Percentiles rank a stretch among this genome's conserved stretches.
These are phyloP conservation scores for Scaptomyza caliginosa DNA, from an alignment of 2,888 invertebrate genomes.

Conservation along the genomic window DNA sequence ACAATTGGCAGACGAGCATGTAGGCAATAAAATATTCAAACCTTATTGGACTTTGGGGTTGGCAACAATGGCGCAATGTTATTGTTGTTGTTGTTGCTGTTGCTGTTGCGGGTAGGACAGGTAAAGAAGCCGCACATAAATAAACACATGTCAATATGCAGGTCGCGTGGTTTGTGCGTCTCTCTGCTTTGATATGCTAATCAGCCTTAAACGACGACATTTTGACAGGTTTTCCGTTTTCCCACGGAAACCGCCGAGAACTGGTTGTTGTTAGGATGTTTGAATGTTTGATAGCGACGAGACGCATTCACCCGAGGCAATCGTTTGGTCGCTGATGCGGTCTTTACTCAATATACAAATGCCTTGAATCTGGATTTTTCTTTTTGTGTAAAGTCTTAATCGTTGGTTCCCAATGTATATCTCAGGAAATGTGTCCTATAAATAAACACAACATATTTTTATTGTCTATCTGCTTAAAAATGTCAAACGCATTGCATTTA, in stretches of 20 bases:
- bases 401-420: constrained; percentile 30
- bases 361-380: constrained; percentile 10
- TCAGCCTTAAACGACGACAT: constrained; percentile 72
- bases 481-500: constrained; percentile 46
- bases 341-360: neutral
- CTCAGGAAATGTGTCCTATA: neutral
- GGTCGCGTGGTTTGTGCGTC: constrained; percentile 60
- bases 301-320: constrained; percentile 1
- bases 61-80: constrained; percentile 5
- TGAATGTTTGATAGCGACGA: constrained; percentile 29
- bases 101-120: constrained; percentile 5
- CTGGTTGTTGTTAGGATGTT: neutral
- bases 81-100: constrained; percentile 4
- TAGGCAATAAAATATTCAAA: constrained; percentile 69
- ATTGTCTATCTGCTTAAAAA: constrained; percentile 36
- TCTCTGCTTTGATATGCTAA: constrained; percentile 75
- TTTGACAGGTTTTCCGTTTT: constrained; percentile 79
- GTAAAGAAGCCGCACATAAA: constrained; percentile 52
- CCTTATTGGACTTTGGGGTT: constrained; percentile 25
- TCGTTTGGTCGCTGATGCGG: constrained; percentile 5
- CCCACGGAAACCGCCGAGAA: constrained; percentile 59
- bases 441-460: constrained; percentile 6
- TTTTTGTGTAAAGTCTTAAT: constrained; percentile 29
- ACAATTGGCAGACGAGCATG: constrained; percentile 59
- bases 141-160: constrained; percentile 75